These are phyloP conservation scores for Machimus atricapillus DNA, from an alignment of 2,888 invertebrate genomes.

Conservation along the genomic window DNA sequence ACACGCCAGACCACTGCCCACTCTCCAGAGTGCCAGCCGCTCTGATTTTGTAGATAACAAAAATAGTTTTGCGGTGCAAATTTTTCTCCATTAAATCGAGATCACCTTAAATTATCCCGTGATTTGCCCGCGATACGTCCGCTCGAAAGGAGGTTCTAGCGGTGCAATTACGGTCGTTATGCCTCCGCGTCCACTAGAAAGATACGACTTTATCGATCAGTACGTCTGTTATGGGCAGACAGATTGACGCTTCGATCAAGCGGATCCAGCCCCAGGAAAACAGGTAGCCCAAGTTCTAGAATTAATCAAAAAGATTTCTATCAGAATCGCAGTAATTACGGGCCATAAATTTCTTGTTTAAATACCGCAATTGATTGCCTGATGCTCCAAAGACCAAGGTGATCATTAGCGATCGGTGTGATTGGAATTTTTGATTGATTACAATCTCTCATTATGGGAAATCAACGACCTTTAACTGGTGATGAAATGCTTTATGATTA, in stretches of 20 bases:
- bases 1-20: neutral
- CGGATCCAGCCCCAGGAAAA: neutral
- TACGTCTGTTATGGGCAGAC: neutral
- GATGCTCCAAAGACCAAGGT: neutral
- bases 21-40: neutral
- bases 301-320: constrained; percentile 26
- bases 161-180: neutral
- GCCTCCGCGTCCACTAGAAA: neutral
- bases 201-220: constrained; percentile 14
- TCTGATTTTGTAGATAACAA: neutral
- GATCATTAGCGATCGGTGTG: constrained; percentile 8
- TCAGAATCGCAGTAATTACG: constrained; percentile 19
- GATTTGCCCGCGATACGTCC: neutral
- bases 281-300: constrained; percentile 16
- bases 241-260: constrained; percentile 22
- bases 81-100: constrained; percentile 4
- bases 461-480: neutral
- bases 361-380: constrained; percentile 16
- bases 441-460: constrained; percentile 10
- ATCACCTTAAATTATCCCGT: neutral
- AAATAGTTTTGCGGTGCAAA: neutral
- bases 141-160: neutral
- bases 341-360: constrained; percentile 18
- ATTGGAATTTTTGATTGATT: constrained; percentile 29
- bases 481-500: neutral